These are phyloP conservation scores for Anthrax anthrax DNA, from an alignment of 2,888 invertebrate species.

Conservation along the genomic window DNA sequence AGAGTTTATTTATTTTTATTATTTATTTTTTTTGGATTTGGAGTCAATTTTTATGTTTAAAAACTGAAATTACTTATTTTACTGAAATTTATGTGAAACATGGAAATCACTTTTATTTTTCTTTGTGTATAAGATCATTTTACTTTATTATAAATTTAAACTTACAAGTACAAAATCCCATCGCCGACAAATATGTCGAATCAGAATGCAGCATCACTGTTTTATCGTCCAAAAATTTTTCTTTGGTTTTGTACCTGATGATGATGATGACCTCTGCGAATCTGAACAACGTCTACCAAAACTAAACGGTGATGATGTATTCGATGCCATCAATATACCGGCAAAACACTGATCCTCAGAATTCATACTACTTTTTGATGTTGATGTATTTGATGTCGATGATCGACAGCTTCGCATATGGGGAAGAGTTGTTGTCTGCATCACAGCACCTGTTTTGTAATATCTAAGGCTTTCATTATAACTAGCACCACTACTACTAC, in stretches of 20 bases:
- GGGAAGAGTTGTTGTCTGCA: constrained; percentile 23
- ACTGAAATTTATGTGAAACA: too few relatives aligned
- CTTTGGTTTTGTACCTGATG: constrained; percentile 28
- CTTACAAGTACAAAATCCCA: constrained; percentile 34
- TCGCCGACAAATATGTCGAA: constrained; percentile 27
- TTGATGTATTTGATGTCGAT: constrained; percentile 32
- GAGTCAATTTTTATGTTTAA: too few relatives aligned
- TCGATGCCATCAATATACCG: constrained; percentile 18
- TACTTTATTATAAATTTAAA: constrained; percentile 2
- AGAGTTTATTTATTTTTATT: too few relatives aligned
- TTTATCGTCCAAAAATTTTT: constrained; percentile 35
- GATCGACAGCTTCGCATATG: constrained; percentile 32
- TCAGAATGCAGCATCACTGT: constrained; percentile 33
- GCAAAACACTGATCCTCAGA: constrained; percentile 31
- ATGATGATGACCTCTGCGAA: constrained; percentile 25
- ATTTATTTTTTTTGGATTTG: too few relatives aligned
- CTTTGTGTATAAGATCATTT: too few relatives aligned
- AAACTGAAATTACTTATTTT: too few relatives aligned
- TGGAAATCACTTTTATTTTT: too few relatives aligned
- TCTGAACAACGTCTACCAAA: constrained; percentile 29
- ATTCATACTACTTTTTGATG: constrained; percentile 34
- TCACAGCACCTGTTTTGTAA: constrained; percentile 29
- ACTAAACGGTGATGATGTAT: constrained; percentile 24
- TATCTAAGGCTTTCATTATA: constrained; percentile 57
- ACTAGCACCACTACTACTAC: constrained; percentile 69